Evolutionary conservation across 35 echinoderm and acorn worm species (phyloP).

Genomic region (Eucidaris tribuloides): DNA sequence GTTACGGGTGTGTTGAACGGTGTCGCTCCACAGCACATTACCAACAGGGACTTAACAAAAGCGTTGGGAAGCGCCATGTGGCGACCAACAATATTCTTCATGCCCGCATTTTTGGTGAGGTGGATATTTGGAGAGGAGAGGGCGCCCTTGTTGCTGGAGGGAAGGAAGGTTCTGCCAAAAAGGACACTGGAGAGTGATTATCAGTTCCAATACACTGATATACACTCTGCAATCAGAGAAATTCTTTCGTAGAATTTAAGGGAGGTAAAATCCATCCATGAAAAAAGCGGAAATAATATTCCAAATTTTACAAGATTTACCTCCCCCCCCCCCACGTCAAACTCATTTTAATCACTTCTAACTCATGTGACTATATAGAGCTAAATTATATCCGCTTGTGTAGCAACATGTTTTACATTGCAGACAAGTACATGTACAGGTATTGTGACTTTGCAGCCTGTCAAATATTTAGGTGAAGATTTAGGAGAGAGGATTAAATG

Average conservation of each 20-base stretch:
- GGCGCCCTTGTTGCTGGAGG: slow-evolving; percentile 48
- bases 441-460: no score
- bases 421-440: no score
- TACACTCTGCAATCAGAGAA: slow-evolving; percentile 55
- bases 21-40: slow-evolving; percentile 47
- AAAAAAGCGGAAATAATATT: no score
- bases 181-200: slow-evolving; percentile 81
- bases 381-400: no score
- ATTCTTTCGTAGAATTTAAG: background rate
- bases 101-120: slow-evolving; percentile 71
- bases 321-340: no score
- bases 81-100: slow-evolving; percentile 64
- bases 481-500: no score
- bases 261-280: no score
- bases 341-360: no score
- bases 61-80: slow-evolving; percentile 63
- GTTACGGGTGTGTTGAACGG: slow-evolving; percentile 58
- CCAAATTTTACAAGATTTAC: no score
- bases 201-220: slow-evolving; percentile 57
- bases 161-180: slow-evolving; percentile 72
- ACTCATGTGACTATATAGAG: no score
- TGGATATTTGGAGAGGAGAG: slow-evolving; percentile 62
- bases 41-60: slow-evolving; percentile 80
- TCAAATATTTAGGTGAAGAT: no score
- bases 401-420: no score